phyloP scores from a whole-genome alignment of 2,888 invertebrate species.

The Erebia aethiops region DNA sequence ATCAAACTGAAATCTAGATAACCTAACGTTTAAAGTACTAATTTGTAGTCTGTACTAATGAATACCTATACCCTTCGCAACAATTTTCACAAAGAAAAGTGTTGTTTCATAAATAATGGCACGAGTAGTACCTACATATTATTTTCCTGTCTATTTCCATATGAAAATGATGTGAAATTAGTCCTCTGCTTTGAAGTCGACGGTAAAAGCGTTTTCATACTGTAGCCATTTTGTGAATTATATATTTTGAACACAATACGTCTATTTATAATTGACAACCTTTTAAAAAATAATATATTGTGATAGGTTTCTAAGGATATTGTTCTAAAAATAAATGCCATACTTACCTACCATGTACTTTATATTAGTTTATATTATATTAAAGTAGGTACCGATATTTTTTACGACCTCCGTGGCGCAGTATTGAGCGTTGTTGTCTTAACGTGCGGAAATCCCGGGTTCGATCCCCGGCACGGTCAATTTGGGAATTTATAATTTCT shows the following conservation, averaged over 20 bases:
- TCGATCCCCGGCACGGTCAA: too few relatives aligned
- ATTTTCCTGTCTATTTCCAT: conserved; percentile 47
- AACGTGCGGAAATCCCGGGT: too few relatives aligned
- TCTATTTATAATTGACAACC: background rate
- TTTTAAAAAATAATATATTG: background rate
- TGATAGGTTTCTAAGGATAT: background rate
- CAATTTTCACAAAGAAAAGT: conserved; percentile 29
- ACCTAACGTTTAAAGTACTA: too few relatives aligned
- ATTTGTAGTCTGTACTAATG: background rate
- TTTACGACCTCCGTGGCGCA: too few relatives aligned
- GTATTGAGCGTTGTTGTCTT: too few relatives aligned
- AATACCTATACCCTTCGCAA: conserved; percentile 6
- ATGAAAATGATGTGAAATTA: conserved; percentile 49
- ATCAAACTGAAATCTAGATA: too few relatives aligned
- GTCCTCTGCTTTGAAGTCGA: conserved; percentile 19
- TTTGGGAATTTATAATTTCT: too few relatives aligned
- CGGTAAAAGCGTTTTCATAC: conserved; percentile 18
- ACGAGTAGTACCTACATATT: conserved; percentile 13
- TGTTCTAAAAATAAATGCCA: background rate
- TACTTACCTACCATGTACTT: too few relatives aligned
- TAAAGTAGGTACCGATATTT: too few relatives aligned
- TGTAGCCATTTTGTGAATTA: conserved; percentile 4
- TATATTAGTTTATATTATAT: too few relatives aligned
- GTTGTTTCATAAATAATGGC: conserved; percentile 30
- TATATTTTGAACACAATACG: background rate